Base-by-base conservation (phyloP, 2,113 vertebrate species). In the Percina caprodes region DNA sequence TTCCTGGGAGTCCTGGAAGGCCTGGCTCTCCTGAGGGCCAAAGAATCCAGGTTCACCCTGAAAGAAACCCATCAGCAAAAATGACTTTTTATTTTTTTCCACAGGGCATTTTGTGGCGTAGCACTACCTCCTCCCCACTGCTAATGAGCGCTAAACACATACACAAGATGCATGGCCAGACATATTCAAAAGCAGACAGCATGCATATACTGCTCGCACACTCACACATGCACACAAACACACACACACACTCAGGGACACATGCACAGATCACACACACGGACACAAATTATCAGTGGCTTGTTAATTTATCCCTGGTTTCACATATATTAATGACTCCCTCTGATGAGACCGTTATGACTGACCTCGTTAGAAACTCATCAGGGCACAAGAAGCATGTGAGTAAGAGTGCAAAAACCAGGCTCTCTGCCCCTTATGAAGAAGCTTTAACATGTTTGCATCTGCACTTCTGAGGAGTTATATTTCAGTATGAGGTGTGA, bases 11-110 rank as follows among this genome's bases (percentile, higher is more conserved):
- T 15, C 98, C 98, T 85, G 98, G 98, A 80, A 99, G 94, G 7
- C 98, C 98, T 51, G 98, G 98, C 74, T 99, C 98, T 89, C 98
- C 84, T 99, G 98, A 0, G 98, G 98, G 30, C 98, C 98, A 51
- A 97, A 94, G 92, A 97, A 99, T 82, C 98, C 98, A 69, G 97
- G 97, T 89, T 99, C 98, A 80, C 98, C 98, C 98, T 99, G 81
- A 5, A 11, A 35, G 15, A 65, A 9, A 30, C 26, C 21, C 55
- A 61, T 4, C 2, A 79, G 39, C 16, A 74, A n/a, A 51, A 46
- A 52, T 82, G 45, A 75, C 52, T 73, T 15, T n/a, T n/a, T n/a
- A 66, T 2, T 30, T 19, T 75, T 67, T 77, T 74, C 70, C 73
- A 76, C 4, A 30, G 42, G 21, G 69, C 18, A 23, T 82, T 74